These are phyloP conservation scores for Peromyscus polionotus DNA, from an alignment of 2,113 vertebrate genomes.

Conservation along the genomic window DNA sequence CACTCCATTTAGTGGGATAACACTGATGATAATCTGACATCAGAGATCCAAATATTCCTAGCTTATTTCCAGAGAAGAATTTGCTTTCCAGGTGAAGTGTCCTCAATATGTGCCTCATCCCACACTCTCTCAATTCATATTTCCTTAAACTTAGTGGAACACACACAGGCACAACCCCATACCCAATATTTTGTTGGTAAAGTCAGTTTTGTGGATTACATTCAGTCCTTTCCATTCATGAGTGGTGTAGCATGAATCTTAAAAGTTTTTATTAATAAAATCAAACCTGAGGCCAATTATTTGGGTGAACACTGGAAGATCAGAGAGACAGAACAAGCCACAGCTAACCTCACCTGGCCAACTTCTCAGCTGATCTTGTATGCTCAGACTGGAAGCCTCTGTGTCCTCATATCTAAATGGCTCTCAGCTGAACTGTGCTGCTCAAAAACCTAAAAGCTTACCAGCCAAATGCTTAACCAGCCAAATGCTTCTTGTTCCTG, in stretches of 20 bases:
- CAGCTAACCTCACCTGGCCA: too few relatives aligned
- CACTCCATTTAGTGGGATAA: conserved; percentile 52
- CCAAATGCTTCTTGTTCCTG: too few relatives aligned
- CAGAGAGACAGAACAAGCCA: too few relatives aligned
- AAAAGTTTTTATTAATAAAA: too few relatives aligned
- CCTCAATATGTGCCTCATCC: not conserved
- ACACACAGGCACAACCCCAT: not conserved
- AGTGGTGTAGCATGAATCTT: not conserved
- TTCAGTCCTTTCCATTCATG: conserved; percentile 63
- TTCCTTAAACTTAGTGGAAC: not conserved
- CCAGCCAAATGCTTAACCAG: too few relatives aligned
- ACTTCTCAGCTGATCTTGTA: too few relatives aligned
- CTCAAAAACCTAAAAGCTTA: too few relatives aligned
- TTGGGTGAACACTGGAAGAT: too few relatives aligned
- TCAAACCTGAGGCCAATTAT: too few relatives aligned
- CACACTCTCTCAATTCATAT: not conserved
- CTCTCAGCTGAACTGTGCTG: too few relatives aligned
- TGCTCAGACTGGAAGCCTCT: too few relatives aligned
- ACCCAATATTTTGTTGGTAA: not conserved
- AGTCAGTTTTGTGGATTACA: conserved; percentile 59
- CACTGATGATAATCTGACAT: conserved; percentile 60
- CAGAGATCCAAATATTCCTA: conserved; percentile 41
- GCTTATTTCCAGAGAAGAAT: conserved; percentile 29
- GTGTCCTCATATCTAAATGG: too few relatives aligned
- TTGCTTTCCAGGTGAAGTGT: not conserved